phyloP scores from a whole-genome alignment of 2,113 vertebrate genomes.

The Nycticebus coucang region DNA sequence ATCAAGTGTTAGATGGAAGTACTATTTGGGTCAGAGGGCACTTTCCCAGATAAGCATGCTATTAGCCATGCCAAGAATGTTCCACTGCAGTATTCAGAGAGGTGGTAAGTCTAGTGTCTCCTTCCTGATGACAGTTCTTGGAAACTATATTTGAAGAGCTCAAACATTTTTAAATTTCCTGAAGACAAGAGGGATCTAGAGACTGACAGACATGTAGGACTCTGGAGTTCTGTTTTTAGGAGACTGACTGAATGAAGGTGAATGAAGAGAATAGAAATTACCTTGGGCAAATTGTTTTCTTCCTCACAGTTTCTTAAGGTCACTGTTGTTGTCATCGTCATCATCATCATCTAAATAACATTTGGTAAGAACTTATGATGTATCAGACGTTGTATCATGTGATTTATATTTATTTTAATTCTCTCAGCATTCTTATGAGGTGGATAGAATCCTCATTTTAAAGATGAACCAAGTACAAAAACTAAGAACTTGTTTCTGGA shows the following conservation, averaged over 20 bases:
- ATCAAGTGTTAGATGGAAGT: not conserved
- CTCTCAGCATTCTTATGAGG: not conserved
- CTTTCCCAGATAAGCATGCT: not conserved
- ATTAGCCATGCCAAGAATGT: not conserved
- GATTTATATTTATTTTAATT: not conserved
- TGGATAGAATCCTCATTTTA: not conserved
- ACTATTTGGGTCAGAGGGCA: not conserved
- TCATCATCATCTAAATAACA: not conserved
- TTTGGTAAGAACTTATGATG: not conserved
- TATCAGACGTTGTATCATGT: not conserved
- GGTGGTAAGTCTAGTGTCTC: not conserved
- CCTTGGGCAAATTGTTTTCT: not conserved
- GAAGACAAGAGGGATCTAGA: not conserved
- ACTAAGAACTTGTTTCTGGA: not conserved
- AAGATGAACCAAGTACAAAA: not conserved
- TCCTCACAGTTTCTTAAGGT: not conserved
- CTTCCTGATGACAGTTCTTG: not conserved
- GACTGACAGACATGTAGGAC: not conserved
- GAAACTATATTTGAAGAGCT: not conserved
- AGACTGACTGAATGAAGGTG: not conserved
- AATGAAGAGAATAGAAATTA: not conserved
- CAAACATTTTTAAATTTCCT: not conserved
- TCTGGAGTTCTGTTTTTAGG: not conserved
- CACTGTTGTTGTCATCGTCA: rapidly evolving
- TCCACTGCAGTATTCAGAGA: not conserved